Evolutionary conservation across 2,888 invertebrate genomes (phyloP), one percentile per base, ranked within the genome.

Genomic region (Drosophila lutescens): DNA sequence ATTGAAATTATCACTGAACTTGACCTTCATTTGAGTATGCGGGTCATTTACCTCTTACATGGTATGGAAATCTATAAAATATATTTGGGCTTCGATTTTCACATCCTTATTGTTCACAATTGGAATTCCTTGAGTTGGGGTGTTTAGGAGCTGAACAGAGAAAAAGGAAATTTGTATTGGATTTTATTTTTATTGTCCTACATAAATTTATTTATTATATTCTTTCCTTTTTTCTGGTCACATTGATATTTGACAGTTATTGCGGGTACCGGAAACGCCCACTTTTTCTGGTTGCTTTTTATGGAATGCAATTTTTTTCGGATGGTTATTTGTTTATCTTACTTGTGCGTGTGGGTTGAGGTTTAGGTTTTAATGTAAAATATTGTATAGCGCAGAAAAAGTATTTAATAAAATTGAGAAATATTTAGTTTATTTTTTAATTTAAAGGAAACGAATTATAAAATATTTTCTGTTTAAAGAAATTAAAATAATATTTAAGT

Each of bases 171-270:
- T 73, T 79, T 85, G 79, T 89, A 88, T 89, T 75, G 70, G 38
- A 78, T 85, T 84, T 76, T 54, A 76, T 85, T 87, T 89, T 80
- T 89, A 87, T 89, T 85, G 75, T 76, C 59, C 46, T 59, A 63
- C 79, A 89, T 85, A 87, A 75, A 85, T 86, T 79, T 74, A 77
- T 76, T 74, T 77, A 76, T 76, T 86, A 75, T 70, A 83, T 50
- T 58, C 32, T 34, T 36, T 32, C 17, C 12, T 51, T 74, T 55
- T 47, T 69, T 71, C 55, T 44, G 59, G 65, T 63, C 74, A 76
- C 69, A 76, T 88, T 73, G 76, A 73, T 80, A 80, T 84, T 72
- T 81, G 87, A 80, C 87, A 88, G 78, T 74, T 89, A 86, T 89
- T 89, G 76, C 58, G 74, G 72, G 61, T 44, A 53, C 66, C 75